Evolutionary conservation across 2,888 invertebrate genomes (phyloP).

Genomic region (Adineta ricciae): DNA sequence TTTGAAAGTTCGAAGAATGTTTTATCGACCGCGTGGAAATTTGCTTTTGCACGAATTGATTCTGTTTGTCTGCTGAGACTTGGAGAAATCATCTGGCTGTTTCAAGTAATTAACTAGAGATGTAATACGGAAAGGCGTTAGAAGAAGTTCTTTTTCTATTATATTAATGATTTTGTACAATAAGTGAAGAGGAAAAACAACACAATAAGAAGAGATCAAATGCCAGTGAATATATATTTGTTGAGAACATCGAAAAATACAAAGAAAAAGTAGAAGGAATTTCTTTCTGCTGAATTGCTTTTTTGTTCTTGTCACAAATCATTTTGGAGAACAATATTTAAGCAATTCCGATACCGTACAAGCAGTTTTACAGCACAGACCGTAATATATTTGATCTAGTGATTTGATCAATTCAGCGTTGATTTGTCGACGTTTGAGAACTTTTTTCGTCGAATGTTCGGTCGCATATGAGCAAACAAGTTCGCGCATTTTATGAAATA

Average conservation of each 20-base stretch:
- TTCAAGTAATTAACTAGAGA: no score
- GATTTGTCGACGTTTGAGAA: neutral
- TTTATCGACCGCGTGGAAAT: no score
- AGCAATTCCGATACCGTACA: neutral
- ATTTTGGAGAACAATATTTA: neutral
- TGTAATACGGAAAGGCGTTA: no score
- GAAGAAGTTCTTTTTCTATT: neutral
- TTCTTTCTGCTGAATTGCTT: neutral
- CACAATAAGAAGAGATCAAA: neutral
- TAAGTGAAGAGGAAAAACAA: neutral
- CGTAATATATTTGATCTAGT: neutral
- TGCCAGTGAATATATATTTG: neutral
- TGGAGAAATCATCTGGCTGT: no score
- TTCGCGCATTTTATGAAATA: neutral
- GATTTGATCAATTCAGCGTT: neutral
- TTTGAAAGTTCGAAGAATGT: no score
- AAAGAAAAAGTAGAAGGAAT: neutral
- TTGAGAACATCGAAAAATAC: neutral
- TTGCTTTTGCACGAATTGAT: no score
- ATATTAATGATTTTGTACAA: neutral
- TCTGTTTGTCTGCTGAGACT: no score
- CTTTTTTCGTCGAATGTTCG: neutral
- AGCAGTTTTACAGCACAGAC: neutral
- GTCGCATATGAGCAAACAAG: neutral
- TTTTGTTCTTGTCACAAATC: neutral